A percentile compares a stretch with the other conserved stretches of the same genome.
These are phyloP conservation scores for Diorhabda carinulata DNA, from an alignment of 1,140 invertebrate genomes.

Conservation along the genomic window DNA sequence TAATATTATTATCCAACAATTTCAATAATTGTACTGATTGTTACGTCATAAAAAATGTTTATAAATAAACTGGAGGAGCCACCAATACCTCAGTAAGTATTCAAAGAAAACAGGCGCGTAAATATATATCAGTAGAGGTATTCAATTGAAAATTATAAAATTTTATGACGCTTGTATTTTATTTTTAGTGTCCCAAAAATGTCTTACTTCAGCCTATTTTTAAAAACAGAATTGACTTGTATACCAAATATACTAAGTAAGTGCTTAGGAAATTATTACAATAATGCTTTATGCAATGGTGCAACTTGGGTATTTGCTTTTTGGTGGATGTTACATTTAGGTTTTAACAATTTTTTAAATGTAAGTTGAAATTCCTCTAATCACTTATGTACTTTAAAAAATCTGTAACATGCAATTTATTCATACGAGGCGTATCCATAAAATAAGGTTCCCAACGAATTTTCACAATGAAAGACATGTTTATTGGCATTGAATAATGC, in stretches of 20 bases:
- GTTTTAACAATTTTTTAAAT: conserved; percentile 7
- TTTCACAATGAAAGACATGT: no score
- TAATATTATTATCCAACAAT: no score
- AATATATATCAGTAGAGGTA: no score
- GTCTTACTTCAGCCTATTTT: conserved; percentile 9
- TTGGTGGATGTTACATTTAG: conserved; percentile 7
- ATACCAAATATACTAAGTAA: conserved; percentile 12
- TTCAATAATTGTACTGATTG: background rate
- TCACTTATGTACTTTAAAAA: background rate
- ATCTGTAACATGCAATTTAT: background rate
- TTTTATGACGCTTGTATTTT: background rate
- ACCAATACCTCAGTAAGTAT: background rate
- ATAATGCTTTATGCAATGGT: conserved; percentile 11
- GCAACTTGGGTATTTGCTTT: conserved; percentile 12
- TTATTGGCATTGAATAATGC: no score
- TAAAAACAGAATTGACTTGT: conserved; percentile 12
- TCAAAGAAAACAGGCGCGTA: no score
- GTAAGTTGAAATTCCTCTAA: conserved; percentile 6
- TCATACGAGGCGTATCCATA: no score
- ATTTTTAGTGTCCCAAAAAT: conserved; percentile 10
- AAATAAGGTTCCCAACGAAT: no score
- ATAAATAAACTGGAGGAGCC: background rate
- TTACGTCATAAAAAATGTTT: background rate
- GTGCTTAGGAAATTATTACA: conserved; percentile 9
- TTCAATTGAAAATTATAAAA: no score